Base-by-base conservation (phyloP, 2,797 vertebrate species). In the Xiphophorus birchmanni region DNA sequence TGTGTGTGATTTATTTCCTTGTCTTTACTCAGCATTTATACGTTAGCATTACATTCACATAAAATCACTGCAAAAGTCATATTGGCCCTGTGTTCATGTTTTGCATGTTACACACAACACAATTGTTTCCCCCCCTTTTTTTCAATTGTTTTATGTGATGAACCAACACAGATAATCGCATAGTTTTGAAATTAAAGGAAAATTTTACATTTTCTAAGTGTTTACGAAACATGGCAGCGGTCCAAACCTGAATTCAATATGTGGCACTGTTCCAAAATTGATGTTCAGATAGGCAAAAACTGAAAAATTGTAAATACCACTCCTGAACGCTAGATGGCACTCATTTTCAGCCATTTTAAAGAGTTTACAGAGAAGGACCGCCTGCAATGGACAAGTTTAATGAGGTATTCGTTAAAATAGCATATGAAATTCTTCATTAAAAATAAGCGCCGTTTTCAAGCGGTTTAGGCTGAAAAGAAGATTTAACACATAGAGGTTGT, bases 241-340 rank as follows among this genome's bases (percentile, higher is more conserved):
- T 69, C 4, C 37, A 42, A 18, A 69, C 21, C 18, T 69, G 23
- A 17, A 65, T 65, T 21, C 3, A 67, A 67, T 67, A 40, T 21
- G 32, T 67, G 9, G 3, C 35, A 18, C 35, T 8, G 9, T 8
- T 37, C 8, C 15, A 21, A 23, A 40, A 10, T 10, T 4, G 3
- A 23, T 67, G 35, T 40, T 21, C 60, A 37, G 37, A 23, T 40
- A 4, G 7, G 3, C 6, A 42, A 26, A 26, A 69, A 15, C 37
- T 23, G 9, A 42, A 69, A n/a, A 73, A 48, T 18, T 82, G 86
- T 58, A 79, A 37, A 65, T 2, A 37, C 21, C 2, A 18, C 87
- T 85, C 92, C 91, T 73, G 17, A 18, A 40, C 93, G 45, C 65
- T 15, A 91, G 87, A 5, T 60, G 92, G 82, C 91, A 56, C 78